Base-by-base conservation (phyloP, 2,797 vertebrate species). In the Pagetopsis macropterus region DNA sequence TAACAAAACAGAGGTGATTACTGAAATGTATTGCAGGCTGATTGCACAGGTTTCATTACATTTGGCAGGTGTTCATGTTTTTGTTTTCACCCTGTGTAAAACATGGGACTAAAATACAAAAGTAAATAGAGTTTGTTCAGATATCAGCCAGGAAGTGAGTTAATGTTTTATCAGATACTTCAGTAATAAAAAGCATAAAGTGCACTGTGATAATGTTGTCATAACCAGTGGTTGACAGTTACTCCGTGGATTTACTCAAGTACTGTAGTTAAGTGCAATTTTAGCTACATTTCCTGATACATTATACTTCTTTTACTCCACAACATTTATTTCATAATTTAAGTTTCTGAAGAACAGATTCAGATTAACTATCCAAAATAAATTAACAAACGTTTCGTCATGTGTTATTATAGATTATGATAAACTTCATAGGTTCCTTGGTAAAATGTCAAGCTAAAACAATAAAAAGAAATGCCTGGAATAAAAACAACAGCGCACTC, bases 401-500 rank as follows among this genome's bases (percentile, higher is more conserved):
- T 37, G 33, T 37, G 8, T 37, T 7, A 37, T 37, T 2, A 37
- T 37, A 37, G 33, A 37, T 9, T 37, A 37, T 37, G 33, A 37
- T 37, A 9, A 37, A 37, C 8, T 9, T 37, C 1, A 37, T 37
- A 2, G 33, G 8, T 9, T 37, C 33, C 33, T 37, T 7, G 8
- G 33, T 37, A 1, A 37, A 37, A 37, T 37, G 33, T 9, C 33
- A 37, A 37, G 33, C 33, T 2, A 37, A 37, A 37, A 5, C 27
- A 27, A 27, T 27, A 27, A 27, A 27, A 27, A 27, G 0, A 27
- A 27, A 37, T 37, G 8, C 33, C 33, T n/a, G 33, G 27, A 27
- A 27, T 27, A 27, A 27, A 27, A 7, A n/a, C 13, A 70, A 67
- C 73, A 87, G 76, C 73, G 62, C 71, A 0, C 76, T 71, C 88